Evolutionary conservation across 1,140 invertebrate genomes (phyloP).

Genomic region (Solenopsis fugax): DNA sequence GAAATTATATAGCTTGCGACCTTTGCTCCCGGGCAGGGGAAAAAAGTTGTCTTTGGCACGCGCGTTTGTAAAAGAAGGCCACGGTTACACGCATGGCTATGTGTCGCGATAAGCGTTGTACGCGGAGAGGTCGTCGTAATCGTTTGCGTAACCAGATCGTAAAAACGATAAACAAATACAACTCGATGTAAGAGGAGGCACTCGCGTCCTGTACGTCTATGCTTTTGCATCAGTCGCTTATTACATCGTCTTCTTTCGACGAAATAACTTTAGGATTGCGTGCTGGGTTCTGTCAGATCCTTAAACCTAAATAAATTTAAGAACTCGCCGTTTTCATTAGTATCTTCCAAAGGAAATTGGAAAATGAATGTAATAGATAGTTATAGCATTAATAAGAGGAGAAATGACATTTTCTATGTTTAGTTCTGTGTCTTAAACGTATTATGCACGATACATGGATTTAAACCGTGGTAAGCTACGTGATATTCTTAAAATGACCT

Average conservation of each 20-base stretch:
- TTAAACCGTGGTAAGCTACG: constrained; percentile 4
- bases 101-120: constrained; percentile 31
- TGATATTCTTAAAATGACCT: constrained; percentile 56
- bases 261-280: background rate
- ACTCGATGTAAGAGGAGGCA: constrained; percentile 8
- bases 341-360: background rate
- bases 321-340: background rate
- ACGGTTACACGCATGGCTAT: constrained; percentile 45
- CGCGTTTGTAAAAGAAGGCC: constrained; percentile 51
- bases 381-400: background rate
- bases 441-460: background rate
- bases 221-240: constrained; percentile 7
- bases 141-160: constrained; percentile 51
- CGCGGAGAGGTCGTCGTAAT: constrained; percentile 34
- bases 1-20: constrained; percentile 48
- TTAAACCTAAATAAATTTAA: background rate
- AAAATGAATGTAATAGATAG: background rate
- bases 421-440: background rate
- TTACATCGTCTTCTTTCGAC: background rate
- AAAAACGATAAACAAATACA: constrained; percentile 62
- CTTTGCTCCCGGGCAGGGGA: background rate
- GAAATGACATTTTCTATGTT: background rate
- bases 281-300: background rate
- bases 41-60: constrained; percentile 55
- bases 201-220: background rate